These are phyloP conservation scores for Drosophila ananassae DNA, from an alignment of 1,140 invertebrate species.

Conservation along the genomic window DNA sequence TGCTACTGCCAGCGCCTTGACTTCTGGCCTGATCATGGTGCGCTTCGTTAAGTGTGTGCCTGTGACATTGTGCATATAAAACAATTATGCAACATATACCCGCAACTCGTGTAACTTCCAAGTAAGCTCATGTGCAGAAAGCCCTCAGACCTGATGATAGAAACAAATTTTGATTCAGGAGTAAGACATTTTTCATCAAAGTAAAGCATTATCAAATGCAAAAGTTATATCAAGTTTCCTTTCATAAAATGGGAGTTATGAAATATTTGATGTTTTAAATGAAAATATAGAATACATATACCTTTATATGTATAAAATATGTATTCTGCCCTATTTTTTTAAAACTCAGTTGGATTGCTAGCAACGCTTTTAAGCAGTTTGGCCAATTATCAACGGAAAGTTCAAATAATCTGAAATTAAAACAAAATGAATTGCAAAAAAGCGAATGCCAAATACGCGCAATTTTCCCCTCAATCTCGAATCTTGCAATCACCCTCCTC, in stretches of 20 bases:
- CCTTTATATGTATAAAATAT: too few species aligned
- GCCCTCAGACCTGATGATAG: neutral
- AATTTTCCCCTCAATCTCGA: slow-evolving; percentile 5
- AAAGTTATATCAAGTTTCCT: neutral
- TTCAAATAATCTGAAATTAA: slow-evolving; percentile 55
- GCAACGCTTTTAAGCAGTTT: slow-evolving; percentile 8
- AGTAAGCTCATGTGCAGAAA: slow-evolving; percentile 2
- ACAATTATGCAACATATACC: slow-evolving; percentile 74
- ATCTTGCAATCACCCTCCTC: slow-evolving; percentile 17
- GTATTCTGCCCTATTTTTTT: neutral
- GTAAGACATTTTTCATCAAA: slow-evolving; percentile 11
- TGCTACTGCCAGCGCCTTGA: slow-evolving; percentile 4
- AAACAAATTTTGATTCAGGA: neutral
- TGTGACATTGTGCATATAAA: slow-evolving; percentile 64
- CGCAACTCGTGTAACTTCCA: slow-evolving; percentile 38
- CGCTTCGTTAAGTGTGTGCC: slow-evolving; percentile 65
- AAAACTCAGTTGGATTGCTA: neutral
- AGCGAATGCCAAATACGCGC: slow-evolving; percentile 34
- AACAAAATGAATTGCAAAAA: slow-evolving; percentile 60
- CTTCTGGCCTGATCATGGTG: slow-evolving; percentile 33
- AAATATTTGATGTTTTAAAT: neutral
- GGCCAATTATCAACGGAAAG: slow-evolving; percentile 29
- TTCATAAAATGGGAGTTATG: neutral
- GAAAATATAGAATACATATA: neutral
- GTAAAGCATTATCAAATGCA: too few species aligned